Evolutionary conservation across 2,888 invertebrate genomes (phyloP), one percentile per base, ranked within the genome.

Genomic region (Meta bourneti): DNA sequence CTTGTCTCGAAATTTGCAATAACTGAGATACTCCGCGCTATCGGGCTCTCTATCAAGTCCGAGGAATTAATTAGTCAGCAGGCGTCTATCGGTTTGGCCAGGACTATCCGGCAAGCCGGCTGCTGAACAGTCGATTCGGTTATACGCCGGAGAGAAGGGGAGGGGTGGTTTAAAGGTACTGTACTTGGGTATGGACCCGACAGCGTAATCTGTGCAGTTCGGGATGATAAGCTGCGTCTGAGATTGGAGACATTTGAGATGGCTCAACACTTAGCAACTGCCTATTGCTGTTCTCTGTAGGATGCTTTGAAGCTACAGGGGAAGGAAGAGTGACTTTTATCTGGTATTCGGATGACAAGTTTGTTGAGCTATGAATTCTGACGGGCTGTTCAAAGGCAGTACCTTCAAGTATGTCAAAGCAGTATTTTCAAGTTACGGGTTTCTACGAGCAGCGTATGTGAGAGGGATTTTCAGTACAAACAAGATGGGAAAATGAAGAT

Each of bases 41-140:
- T 54, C 83, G 52, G 20, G 13, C n/a, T 72, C 49, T n/a, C 51
- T 8, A 82, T 82, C 82, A 71, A 75, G 48, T 48, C 69, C 49
- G 9, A 2, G 13, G 77, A 85, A 77, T 85, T 85, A 85, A 77
- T 85, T 85, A 85, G 85, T 69, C 77, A 20, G 77, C 48, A 49
- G 48, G 34, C 51, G 49, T 84, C 84, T 74, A n/a, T 75, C 48
- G 49, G 8, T 61, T 61, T 70, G 52, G 51, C 70, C 74, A 72
- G n/a, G 2, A 51, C 16, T n/a, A 9, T 54, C 13, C n/a, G 11
- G 49, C 9, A 72, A 52, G 34, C 51, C 19, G 72, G 52, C 8
- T 48, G 9, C 52, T 79, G 78, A 49, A 11, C 52, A 79, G 16
- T 79, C 78, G 19, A 34, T 34, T 34, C 69, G 20, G 13, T 20